These are phyloP conservation scores for Protobothrops flavoviridis DNA, from an alignment of 2,113 vertebrate species.

Conservation along the genomic window DNA sequence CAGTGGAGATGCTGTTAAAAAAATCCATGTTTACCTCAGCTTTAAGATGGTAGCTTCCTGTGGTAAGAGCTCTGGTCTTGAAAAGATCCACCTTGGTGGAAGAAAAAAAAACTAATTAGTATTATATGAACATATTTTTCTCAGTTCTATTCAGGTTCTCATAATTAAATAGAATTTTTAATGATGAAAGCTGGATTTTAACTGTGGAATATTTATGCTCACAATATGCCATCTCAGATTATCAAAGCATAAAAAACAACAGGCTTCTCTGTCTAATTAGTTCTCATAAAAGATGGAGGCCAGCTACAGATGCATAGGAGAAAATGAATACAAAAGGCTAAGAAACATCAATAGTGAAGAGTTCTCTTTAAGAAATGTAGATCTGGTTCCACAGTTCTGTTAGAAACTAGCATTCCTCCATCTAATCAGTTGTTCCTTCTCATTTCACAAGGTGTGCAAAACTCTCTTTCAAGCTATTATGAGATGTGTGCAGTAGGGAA, in stretches of 20 bases:
- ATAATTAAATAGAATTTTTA: conserved; percentile 15
- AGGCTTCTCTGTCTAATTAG: background rate
- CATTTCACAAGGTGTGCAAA: background rate
- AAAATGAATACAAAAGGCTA: background rate
- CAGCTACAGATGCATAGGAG: background rate
- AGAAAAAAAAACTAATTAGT: background rate
- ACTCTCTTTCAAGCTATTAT: background rate
- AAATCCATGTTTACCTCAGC: background rate
- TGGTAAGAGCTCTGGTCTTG: background rate
- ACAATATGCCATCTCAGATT: conserved; percentile 15
- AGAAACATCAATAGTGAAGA: background rate
- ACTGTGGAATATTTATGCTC: conserved; percentile 26
- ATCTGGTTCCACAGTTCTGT: background rate
- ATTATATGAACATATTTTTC: background rate
- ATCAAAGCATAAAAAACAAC: background rate
- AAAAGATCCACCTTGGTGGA: background rate
- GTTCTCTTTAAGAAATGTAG: background rate
- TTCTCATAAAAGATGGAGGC: background rate
- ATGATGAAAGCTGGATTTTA: conserved; percentile 37
- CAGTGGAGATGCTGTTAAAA: background rate
- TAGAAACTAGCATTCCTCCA: background rate
- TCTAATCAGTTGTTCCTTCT: background rate
- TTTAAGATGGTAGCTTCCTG: background rate
- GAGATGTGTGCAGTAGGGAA: background rate
- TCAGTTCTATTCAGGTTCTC: conserved; percentile 20